Conservation (phyloP, 2,888 invertebrate species). For the Stenodema calcarata region DNA sequence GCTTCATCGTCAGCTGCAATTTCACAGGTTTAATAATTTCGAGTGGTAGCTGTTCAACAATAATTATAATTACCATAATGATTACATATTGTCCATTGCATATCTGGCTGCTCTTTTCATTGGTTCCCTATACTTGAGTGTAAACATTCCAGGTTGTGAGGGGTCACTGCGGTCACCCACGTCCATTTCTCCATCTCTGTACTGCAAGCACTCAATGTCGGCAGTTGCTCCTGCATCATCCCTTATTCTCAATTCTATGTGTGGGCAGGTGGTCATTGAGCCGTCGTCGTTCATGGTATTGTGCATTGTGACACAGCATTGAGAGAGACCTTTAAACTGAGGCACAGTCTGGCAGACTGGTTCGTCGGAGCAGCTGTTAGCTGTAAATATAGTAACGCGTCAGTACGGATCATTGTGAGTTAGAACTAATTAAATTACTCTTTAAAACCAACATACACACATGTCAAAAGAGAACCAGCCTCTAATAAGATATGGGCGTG, state of each 20-base stretch:
- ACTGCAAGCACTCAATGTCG: neutral
- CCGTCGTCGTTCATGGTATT: neutral
- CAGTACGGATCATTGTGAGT: too few relatives aligned
- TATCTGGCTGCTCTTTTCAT: neutral
- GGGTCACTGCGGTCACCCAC: neutral
- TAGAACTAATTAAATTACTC: too few relatives aligned
- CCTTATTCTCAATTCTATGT: neutral
- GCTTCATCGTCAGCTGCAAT: too few relatives aligned
- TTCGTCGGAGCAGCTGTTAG: neutral
- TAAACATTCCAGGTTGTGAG: neutral
- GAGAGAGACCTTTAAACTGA: neutral
- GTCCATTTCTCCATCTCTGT: neutral
- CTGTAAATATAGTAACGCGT: too few relatives aligned
- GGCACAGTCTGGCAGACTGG: neutral
- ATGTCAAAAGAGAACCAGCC: too few relatives aligned
- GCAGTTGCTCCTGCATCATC: neutral
- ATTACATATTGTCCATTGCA: neutral
- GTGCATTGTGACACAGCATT: neutral
- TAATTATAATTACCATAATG: too few relatives aligned
- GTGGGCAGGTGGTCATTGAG: neutral
- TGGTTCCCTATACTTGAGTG: neutral
- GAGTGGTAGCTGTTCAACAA: too few relatives aligned
- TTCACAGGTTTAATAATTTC: too few relatives aligned
- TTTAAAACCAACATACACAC: too few relatives aligned
- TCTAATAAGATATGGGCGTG: too few relatives aligned